phyloP scores from a whole-genome alignment of 2,888 invertebrate genomes.

The Eristalinus aeneus region DNA sequence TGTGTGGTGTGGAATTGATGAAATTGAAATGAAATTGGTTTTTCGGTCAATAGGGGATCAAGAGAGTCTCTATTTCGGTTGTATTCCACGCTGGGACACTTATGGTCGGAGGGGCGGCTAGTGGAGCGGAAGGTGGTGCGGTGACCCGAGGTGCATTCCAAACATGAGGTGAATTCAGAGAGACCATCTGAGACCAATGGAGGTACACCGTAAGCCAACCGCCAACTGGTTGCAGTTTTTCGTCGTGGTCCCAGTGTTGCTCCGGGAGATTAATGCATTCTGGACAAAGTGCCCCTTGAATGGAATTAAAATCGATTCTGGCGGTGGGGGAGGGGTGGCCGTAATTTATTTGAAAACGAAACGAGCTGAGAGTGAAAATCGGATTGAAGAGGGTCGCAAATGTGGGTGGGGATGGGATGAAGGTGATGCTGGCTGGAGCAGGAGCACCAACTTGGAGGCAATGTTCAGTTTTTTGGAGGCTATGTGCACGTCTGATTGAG shows the following conservation, averaged over 20 bases:
- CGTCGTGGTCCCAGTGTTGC: neutral
- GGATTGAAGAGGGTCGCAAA: neutral
- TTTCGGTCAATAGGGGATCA: conserved; percentile 43
- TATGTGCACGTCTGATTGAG: too few relatives aligned
- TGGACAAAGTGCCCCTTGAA: neutral
- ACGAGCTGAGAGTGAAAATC: neutral
- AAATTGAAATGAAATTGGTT: conserved; percentile 64
- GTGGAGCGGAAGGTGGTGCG: neutral
- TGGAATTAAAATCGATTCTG: conserved; percentile 5
- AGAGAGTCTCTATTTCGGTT: neutral
- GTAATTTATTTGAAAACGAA: neutral
- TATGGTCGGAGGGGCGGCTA: neutral
- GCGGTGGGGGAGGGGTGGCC: neutral
- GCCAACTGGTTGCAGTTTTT: neutral
- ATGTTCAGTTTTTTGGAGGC: too few relatives aligned
- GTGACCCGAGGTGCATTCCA: neutral
- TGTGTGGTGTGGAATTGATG: conserved; percentile 6
- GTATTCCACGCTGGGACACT: neutral
- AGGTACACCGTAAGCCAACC: neutral
- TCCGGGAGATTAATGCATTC: conserved; percentile 6
- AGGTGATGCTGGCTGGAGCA: too few relatives aligned
- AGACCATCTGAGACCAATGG: neutral
- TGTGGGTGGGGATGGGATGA: neutral
- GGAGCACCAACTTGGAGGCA: too few relatives aligned
- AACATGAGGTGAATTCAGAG: neutral